Conservation (phyloP, 2,113 vertebrate species). For the Sebastes schlegelii region DNA sequence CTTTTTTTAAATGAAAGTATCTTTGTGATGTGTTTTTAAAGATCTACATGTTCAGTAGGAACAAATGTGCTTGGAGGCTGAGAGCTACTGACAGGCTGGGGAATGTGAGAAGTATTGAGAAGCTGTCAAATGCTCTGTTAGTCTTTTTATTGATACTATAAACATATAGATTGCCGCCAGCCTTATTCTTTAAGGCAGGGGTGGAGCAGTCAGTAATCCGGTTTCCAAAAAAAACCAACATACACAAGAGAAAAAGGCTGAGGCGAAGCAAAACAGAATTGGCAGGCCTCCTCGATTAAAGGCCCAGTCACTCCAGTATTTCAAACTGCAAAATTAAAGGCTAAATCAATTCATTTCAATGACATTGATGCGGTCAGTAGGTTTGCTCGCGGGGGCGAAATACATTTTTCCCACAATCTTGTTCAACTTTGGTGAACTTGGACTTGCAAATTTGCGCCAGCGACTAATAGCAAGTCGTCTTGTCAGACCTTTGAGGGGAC, state of each 20-base stretch:
- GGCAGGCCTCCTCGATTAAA: not conserved
- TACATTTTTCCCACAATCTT: too few relatives aligned
- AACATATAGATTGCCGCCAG: not conserved
- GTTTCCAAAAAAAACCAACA: not conserved
- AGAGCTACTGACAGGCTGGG: not conserved
- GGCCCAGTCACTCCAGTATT: not conserved
- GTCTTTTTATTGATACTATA: slow-evolving; percentile 13
- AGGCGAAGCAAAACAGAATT: not conserved
- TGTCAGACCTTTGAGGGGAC: too few relatives aligned
- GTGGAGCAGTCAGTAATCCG: slow-evolving; percentile 7
- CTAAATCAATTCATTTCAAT: not conserved
- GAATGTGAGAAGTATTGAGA: not conserved
- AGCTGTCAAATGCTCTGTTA: not conserved
- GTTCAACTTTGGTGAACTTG: too few relatives aligned
- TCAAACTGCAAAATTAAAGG: not conserved
- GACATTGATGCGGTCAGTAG: too few relatives aligned
- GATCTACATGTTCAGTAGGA: not conserved
- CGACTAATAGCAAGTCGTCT: too few relatives aligned
- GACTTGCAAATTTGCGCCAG: too few relatives aligned
- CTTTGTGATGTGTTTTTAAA: not conserved
- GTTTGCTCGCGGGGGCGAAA: too few relatives aligned
- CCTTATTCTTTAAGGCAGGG: not conserved
- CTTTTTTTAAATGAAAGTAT: not conserved
- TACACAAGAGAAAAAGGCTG: not conserved
- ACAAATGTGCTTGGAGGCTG: not conserved